Evolutionary conservation across 2,113 vertebrate species (phyloP).

Genomic region (Indicator indicator): DNA sequence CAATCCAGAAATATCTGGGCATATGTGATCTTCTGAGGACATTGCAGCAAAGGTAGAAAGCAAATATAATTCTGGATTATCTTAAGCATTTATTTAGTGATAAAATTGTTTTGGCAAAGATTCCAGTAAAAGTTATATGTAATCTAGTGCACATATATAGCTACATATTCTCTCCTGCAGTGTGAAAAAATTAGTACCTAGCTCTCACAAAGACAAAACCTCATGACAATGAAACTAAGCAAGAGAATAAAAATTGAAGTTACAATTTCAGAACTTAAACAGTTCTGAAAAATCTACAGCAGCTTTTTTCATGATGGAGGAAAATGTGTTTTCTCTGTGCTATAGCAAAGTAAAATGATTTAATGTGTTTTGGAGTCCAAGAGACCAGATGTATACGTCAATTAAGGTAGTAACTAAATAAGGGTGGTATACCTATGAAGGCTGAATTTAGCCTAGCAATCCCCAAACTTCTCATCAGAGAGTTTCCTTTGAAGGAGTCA

Average conservation of each 20-base stretch:
- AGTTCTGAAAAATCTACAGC: neutral
- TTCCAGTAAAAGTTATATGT: neutral
- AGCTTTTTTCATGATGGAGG: neutral
- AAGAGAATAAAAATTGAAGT: neutral
- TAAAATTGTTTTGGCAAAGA: neutral
- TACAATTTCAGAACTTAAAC: neutral
- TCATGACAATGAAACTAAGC: neutral
- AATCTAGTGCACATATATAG: neutral
- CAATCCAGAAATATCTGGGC: slow-evolving; percentile 31
- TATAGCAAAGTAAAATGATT: neutral
- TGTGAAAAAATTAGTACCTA: neutral
- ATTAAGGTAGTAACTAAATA: slow-evolving; percentile 30
- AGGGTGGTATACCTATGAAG: slow-evolving; percentile 15
- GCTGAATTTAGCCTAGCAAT: neutral
- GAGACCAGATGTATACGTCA: slow-evolving; percentile 28
- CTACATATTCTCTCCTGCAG: neutral
- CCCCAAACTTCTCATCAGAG: slow-evolving; percentile 1
- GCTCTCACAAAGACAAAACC: neutral
- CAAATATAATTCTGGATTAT: neutral
- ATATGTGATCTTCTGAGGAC: neutral
- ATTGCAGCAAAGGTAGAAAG: neutral
- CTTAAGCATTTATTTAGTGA: neutral
- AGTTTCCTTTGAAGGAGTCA: slow-evolving; percentile 17
- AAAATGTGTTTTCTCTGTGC: neutral
- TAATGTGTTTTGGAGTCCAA: slow-evolving; percentile 7